phyloP scores from a whole-genome alignment of 2,113 vertebrate species.

The Emydocephalus ijimae region DNA sequence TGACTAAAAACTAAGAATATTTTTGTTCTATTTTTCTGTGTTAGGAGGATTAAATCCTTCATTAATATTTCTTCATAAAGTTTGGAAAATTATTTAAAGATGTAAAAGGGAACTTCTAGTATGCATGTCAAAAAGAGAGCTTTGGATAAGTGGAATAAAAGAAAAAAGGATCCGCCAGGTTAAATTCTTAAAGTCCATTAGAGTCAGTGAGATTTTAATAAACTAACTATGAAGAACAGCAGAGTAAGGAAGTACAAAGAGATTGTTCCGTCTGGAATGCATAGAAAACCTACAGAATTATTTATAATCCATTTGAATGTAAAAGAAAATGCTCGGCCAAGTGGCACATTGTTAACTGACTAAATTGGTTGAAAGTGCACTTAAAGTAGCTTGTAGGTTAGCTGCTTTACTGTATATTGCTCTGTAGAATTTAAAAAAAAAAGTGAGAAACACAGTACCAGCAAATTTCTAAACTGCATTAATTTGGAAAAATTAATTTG shows the following conservation, averaged over 20 bases:
- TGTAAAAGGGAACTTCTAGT: background rate
- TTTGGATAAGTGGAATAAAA: background rate
- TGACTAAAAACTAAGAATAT: background rate
- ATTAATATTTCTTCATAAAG: background rate
- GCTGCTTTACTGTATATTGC: background rate
- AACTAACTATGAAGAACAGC: background rate
- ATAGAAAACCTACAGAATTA: background rate
- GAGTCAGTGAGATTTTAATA: background rate
- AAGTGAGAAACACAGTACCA: background rate
- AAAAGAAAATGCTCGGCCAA: background rate
- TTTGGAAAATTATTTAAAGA: background rate
- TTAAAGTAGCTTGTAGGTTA: background rate
- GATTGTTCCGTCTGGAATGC: background rate
- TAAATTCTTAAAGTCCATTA: background rate
- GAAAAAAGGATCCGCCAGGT: background rate
- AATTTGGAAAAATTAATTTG: background rate
- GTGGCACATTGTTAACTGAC: background rate
- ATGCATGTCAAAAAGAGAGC: background rate
- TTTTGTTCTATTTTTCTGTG: background rate
- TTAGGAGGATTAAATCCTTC: background rate
- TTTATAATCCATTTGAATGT: background rate
- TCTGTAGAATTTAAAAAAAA: background rate
- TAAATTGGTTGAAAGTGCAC: background rate
- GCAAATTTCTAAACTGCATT: background rate
- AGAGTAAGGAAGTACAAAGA: background rate